Conservation (phyloP, 2,888 invertebrate species). For the Malthinus seriepunctatus region DNA sequence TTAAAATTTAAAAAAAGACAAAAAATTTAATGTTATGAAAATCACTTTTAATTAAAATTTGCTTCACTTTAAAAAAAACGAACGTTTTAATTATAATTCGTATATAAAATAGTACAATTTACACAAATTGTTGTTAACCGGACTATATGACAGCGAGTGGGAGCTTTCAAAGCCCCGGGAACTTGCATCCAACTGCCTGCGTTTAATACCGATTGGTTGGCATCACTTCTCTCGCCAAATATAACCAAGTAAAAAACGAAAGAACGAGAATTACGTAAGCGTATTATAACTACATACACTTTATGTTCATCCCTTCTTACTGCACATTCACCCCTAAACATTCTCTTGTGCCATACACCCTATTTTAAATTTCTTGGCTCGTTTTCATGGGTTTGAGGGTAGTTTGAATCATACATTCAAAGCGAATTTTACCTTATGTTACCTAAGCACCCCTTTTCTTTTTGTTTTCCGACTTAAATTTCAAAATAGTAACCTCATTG, state of each 20-base stretch:
- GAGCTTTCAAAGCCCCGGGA: constrained; percentile 34
- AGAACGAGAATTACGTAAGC: constrained; percentile 39
- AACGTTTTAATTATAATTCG: constrained; percentile 18
- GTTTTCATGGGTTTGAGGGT: constrained; percentile 35
- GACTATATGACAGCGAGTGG: constrained; percentile 36
- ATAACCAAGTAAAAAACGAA: constrained; percentile 33
- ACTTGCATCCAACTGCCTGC: constrained; percentile 20
- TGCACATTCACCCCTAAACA: constrained; percentile 43
- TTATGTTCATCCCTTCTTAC: constrained; percentile 49
- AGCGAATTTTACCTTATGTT: constrained; percentile 29
- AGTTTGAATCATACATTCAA: constrained; percentile 32
- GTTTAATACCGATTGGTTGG: constrained; percentile 23
- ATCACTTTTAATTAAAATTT: not conserved
- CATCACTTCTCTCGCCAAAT: constrained; percentile 28
- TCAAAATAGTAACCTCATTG: constrained; percentile 28
- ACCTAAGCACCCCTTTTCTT: constrained; percentile 22
- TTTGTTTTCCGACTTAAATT: constrained; percentile 12
- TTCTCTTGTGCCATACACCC: constrained; percentile 46
- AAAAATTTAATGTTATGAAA: not conserved
- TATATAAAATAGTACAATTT: constrained; percentile 30
- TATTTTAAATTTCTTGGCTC: constrained; percentile 43
- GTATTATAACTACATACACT: constrained; percentile 38
- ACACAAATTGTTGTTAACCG: constrained; percentile 36
- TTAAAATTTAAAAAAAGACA: not conserved
- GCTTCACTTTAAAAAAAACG: not conserved